A percentile compares a stretch with the other conserved stretches of the same genome.
Conservation (phyloP, 2,113 vertebrate species). For the Dicaeum eximium region DNA sequence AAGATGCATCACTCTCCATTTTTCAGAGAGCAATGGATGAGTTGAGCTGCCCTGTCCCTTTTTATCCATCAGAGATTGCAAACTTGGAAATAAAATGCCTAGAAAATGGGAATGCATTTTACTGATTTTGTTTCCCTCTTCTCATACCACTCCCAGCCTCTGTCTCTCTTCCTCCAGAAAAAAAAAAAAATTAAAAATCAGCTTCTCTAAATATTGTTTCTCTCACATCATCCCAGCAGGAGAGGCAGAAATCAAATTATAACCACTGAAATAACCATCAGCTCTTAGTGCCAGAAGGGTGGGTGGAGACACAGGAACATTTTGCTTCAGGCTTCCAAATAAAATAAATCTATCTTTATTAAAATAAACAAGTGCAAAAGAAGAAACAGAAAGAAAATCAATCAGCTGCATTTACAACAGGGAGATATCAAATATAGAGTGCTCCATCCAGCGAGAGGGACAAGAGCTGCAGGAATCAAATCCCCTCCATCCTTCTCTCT, state of each 20-base stretch:
- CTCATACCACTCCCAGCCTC: not conserved
- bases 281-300: not conserved
- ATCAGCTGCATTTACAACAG: conserved; percentile 37
- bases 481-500: not conserved
- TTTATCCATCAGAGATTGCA: conserved; percentile 29
- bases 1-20: not conserved
- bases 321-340: conserved; percentile 22
- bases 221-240: conserved; percentile 30
- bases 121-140: not conserved
- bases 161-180: not conserved
- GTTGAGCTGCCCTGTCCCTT: conserved; percentile 20
- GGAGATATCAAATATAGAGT: not conserved
- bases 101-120: not conserved
- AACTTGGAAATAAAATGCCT: not conserved
- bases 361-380: conserved; percentile 55
- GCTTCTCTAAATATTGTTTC: conserved; percentile 53
- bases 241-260: conserved; percentile 59
- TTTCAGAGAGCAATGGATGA: conserved; percentile 43
- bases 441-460: not conserved
- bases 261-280: conserved; percentile 25
- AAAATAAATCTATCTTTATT: conserved; percentile 59
- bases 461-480: not conserved
- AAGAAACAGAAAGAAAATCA: conserved; percentile 38
- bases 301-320: not conserved
- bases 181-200: not conserved